These are phyloP conservation scores for Rhombomys opimus DNA, from an alignment of 2,113 vertebrate species.

Conservation along the genomic window DNA sequence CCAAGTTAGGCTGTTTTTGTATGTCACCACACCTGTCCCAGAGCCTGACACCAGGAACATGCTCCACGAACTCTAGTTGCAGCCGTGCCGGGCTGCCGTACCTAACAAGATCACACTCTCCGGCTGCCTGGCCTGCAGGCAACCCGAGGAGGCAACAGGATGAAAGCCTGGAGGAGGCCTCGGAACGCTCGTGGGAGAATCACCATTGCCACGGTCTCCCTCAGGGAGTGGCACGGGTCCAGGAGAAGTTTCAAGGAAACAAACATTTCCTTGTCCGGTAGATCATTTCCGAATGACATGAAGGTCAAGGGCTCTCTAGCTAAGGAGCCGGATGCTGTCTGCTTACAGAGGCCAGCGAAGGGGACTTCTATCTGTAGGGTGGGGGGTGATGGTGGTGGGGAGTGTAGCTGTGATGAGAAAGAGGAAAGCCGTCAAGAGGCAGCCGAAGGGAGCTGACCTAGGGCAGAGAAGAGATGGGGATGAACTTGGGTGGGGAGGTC, in stretches of 20 bases:
- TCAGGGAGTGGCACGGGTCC: not conserved
- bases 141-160: not conserved
- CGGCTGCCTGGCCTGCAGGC: not conserved
- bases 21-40: not conserved
- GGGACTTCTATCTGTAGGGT: not conserved
- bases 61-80: not conserved
- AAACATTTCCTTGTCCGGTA: conserved; percentile 75
- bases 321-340: conserved; percentile 50
- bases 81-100: not conserved
- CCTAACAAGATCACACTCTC: not conserved
- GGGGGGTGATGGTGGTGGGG: too few species aligned
- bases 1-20: not conserved
- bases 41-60: not conserved
- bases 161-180: conserved; percentile 25
- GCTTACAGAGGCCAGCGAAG: not conserved
- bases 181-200: not conserved
- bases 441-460: conserved; percentile 27
- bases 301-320: conserved; percentile 50
- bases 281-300: conserved; percentile 38
- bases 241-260: conserved; percentile 44
- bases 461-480: not conserved
- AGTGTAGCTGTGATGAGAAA: not conserved
- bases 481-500: not conserved
- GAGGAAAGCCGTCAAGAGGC: conserved; percentile 11
- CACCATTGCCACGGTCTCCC: conserved; percentile 44